A percentile compares a stretch with the other conserved stretches of the same genome.
Evolutionary conservation across 2,797 vertebrate genomes (phyloP).

Genomic region (Cyprinella venusta): DNA sequence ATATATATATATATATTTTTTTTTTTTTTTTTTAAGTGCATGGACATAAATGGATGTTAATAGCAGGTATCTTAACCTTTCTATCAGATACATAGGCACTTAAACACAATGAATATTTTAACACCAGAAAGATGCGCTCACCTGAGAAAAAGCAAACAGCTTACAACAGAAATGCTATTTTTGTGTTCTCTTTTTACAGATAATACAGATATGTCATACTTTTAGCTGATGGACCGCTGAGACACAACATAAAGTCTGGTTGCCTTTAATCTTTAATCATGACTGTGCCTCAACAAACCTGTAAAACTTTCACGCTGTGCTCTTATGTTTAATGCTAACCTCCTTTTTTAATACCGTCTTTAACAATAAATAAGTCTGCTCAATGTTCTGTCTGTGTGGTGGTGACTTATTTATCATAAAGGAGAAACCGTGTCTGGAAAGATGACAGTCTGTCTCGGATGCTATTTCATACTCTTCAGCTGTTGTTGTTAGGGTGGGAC

Average conservation of each 20-base stretch:
- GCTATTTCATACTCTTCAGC: conserved; percentile 43
- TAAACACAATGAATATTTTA: conserved; percentile 29
- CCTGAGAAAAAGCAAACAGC: conserved; percentile 45
- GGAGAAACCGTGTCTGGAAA: conserved; percentile 7
- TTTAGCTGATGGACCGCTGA: conserved; percentile 78
- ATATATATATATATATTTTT: too few species aligned
- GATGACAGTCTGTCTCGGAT: conserved; percentile 7
- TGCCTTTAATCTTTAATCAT: conserved; percentile 72
- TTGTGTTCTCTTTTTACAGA: conserved; percentile 80
- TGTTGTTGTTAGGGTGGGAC: conserved; percentile 26
- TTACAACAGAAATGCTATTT: conserved; percentile 70
- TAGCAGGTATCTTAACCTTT: not conserved
- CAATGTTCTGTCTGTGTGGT: conserved; percentile 67
- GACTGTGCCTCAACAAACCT: conserved; percentile 67
- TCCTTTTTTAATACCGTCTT: conserved; percentile 66
- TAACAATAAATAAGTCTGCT: conserved; percentile 75
- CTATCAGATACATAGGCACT: not conserved
- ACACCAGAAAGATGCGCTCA: conserved; percentile 41
- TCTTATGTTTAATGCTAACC: conserved; percentile 62
- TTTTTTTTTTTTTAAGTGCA: not conserved
- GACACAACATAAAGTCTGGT: conserved; percentile 73
- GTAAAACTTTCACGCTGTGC: conserved; percentile 68
- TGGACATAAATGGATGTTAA: not conserved
- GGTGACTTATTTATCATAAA: conserved; percentile 69
- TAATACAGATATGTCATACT: conserved; percentile 78